phyloP scores from a whole-genome alignment of 2,797 vertebrate genomes.

The Triplophysa bombifrons region DNA sequence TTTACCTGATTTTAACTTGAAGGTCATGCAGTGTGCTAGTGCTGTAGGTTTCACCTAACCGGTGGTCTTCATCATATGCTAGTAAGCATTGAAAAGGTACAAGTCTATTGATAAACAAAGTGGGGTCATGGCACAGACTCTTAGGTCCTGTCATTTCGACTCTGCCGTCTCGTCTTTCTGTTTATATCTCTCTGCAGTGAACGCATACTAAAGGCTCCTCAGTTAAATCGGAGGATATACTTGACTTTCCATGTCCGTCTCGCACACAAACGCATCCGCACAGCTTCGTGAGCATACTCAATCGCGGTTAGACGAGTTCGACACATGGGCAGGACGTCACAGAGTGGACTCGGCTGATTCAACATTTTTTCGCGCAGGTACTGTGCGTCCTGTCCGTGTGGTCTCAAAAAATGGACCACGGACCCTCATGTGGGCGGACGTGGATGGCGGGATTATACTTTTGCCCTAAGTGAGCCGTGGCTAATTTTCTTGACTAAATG shows the following conservation, averaged over 20 bases:
- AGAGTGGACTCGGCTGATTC: too few species aligned
- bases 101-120: slow-evolving; percentile 19
- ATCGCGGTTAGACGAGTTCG: too few species aligned
- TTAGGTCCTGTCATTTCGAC: background rate
- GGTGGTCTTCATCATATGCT: slow-evolving; percentile 36
- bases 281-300: too few species aligned
- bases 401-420: too few species aligned
- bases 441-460: too few species aligned
- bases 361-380: too few species aligned
- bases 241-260: too few species aligned
- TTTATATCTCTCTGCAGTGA: background rate
- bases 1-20: background rate
- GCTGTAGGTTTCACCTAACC: background rate
- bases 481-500: slow-evolving; percentile 21
- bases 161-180: background rate
- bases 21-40: background rate
- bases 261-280: too few species aligned
- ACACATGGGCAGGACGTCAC: too few species aligned
- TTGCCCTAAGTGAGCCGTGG: slow-evolving; percentile 3
- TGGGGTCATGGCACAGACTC: background rate
- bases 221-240: background rate
- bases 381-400: too few species aligned
- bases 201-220: slow-evolving; percentile 13
- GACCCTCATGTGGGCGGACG: too few species aligned
- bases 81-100: slow-evolving; percentile 36